Evolutionary conservation across 2,113 vertebrate species (phyloP).

Genomic region (Irena cyanogastra): DNA sequence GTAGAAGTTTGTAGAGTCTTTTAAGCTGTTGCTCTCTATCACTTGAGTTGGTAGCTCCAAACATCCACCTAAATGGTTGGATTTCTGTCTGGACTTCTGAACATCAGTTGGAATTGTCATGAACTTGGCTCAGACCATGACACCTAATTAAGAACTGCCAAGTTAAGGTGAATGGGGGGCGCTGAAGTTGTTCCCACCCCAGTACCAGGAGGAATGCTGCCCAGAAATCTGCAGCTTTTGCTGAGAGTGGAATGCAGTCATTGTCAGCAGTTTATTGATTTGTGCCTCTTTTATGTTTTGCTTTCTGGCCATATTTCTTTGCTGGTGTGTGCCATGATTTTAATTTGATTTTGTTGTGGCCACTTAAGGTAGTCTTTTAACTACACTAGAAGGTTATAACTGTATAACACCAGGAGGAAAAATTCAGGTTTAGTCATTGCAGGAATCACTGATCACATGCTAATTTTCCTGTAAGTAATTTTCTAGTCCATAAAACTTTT

Average conservation of each 20-base stretch:
- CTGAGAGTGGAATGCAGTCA: not conserved
- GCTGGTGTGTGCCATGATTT: not conserved
- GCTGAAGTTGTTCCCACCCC: not conserved
- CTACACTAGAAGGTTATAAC: not conserved
- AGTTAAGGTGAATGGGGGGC: not conserved
- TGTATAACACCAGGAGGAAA: not conserved
- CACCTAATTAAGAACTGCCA: not conserved
- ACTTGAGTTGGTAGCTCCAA: not conserved
- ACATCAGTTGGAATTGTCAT: not conserved
- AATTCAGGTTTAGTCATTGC: not conserved
- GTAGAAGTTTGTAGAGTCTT: not conserved
- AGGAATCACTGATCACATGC: not conserved
- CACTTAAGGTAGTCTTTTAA: not conserved
- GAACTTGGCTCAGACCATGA: not conserved
- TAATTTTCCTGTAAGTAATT: not conserved
- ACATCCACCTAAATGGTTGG: not conserved
- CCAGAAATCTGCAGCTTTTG: not conserved
- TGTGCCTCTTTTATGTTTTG: not conserved
- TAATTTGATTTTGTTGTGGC: not conserved
- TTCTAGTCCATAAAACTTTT: not conserved
- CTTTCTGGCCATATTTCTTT: not conserved
- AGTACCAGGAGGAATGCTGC: not conserved
- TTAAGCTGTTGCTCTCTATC: not conserved
- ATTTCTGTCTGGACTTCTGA: not conserved
- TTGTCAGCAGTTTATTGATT: not conserved